Conservation (phyloP, 1,140 invertebrate species). For the Eulimnadia texana region DNA sequence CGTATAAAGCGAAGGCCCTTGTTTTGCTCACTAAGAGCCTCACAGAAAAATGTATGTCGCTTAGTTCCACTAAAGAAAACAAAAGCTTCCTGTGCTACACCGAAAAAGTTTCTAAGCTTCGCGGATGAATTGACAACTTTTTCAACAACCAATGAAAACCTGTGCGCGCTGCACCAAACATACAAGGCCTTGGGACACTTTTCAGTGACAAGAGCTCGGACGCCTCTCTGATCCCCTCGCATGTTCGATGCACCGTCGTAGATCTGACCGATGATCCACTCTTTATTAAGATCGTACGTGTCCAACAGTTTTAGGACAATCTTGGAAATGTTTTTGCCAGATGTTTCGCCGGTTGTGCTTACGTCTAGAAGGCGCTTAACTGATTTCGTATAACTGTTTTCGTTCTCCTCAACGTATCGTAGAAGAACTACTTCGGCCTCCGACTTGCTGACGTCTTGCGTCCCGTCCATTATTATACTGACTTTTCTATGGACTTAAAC, state of each 20-base stretch:
- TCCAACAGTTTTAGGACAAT: not conserved
- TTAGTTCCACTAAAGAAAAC: not conserved
- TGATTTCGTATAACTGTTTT: not conserved
- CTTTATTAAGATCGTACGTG: not conserved
- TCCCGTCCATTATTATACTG: not conserved
- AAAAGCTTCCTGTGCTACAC: not conserved
- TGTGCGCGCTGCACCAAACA: slow-evolving; percentile 4
- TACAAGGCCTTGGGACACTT: not conserved
- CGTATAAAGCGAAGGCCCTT: not conserved
- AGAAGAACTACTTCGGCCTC: not conserved
- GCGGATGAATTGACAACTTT: not conserved
- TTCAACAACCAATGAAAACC: not conserved
- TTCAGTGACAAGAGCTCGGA: not conserved
- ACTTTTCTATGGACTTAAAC: not conserved
- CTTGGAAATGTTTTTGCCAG: not conserved
- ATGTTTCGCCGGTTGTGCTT: not conserved
- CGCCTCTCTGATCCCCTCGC: not conserved
- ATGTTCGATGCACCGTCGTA: slow-evolving; percentile 5
- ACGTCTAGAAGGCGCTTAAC: not conserved
- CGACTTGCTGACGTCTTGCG: not conserved
- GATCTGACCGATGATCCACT: not conserved
- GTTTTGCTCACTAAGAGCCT: not conserved
- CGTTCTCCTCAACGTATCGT: not conserved
- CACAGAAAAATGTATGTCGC: not conserved
- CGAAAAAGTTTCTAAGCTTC: not conserved